Evolutionary conservation across 2,113 vertebrate genomes (phyloP), one percentile per base, ranked within the genome.

Genomic region (Galeopterus variegatus): DNA sequence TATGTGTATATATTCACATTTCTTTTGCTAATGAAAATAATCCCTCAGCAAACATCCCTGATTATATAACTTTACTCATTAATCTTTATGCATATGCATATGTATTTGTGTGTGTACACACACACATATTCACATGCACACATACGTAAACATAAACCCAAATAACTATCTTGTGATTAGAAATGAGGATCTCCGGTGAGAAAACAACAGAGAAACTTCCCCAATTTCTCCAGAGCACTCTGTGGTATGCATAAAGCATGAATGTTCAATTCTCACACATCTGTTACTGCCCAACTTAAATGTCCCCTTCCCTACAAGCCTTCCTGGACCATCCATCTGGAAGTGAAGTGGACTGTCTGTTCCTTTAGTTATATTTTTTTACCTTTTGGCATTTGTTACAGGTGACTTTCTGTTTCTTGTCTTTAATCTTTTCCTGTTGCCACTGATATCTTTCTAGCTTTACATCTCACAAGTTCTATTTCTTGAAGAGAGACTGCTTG

Each of bases 1-100:
- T 41, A 41, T 41, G 41, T 9, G 28, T 33, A 36, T 24, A n/a
- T 56, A 58, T 26, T 58, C 45, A 72, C 41, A 52, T 94, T 90
- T 91, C 8, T 79, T 36, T 90, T 92, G 54, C 13, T 89, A 31
- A 72, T 65, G 45, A 67, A 75, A 94, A 64, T 81, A 70, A 58
- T 65, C 8, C 64, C 48, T 1, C 6, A 8, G 8, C 54, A 18
- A 65, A 17, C 24, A 73, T 36, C 12, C 19, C 76, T 65, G 80
- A 77, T 65, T 28, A 80, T 36, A 6, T 50, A 52, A 52, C 0
- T 79, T 84, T 56, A 62, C 80, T 67, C 9, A 60, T 54, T 28
- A 13, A 60, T 52, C 73, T 62, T 86, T 36, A n/a, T 45, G 41
- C 41, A 41, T 41, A 41, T 41, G 41, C 41, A 41, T 41, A 41